Evolutionary conservation across 2,113 vertebrate species (phyloP).

Genomic region (Podilymbus podiceps): DNA sequence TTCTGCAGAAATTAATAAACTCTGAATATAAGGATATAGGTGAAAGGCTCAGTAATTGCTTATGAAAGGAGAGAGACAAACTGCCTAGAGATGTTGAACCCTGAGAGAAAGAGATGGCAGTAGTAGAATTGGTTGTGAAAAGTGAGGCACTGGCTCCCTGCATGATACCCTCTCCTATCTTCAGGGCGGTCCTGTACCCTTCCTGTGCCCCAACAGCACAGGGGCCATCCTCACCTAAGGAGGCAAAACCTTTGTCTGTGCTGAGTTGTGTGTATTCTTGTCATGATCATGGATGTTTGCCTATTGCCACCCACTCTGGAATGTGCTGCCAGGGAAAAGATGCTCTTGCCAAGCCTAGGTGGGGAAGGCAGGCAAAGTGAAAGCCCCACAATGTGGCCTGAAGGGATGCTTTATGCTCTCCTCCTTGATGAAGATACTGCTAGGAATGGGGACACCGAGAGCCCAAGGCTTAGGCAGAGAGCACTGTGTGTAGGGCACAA

Average conservation of each 20-base stretch:
- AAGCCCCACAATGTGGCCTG: neutral
- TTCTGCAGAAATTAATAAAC: neutral
- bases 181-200: neutral
- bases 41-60: neutral
- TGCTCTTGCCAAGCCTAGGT: neutral
- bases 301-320: neutral
- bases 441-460: neutral
- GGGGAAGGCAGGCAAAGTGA: accelerated
- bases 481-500: neutral
- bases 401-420: neutral
- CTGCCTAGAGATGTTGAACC: neutral
- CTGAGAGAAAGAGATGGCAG: neutral
- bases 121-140: neutral
- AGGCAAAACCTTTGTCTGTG: neutral
- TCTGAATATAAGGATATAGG: neutral
- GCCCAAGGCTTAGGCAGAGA: neutral
- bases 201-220: neutral
- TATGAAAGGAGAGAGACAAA: neutral
- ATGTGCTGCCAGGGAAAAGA: neutral
- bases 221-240: neutral
- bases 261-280: neutral
- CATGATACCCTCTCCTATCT: neutral
- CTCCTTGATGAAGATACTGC: neutral
- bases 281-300: neutral
- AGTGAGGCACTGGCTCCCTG: neutral